Percentiles rank a stretch among this genome's conserved stretches.
Conservation (phyloP, 2,797 vertebrate genomes). For the Echiichthys vipera region DNA sequence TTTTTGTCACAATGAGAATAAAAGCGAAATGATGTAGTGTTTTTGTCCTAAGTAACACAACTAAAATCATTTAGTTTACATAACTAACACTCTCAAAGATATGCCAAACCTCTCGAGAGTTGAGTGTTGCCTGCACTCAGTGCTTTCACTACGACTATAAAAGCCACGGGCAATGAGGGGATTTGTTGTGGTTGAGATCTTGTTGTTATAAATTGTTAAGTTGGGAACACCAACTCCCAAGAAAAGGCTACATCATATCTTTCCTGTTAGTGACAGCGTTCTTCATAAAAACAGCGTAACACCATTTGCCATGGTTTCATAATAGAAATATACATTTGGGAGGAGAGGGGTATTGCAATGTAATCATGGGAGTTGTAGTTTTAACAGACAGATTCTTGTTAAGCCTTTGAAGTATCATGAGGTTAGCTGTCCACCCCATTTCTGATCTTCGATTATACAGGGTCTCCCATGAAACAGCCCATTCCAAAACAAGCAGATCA, state of each 20-base stretch:
- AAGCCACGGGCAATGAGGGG: not conserved
- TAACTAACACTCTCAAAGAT: conserved; percentile 22
- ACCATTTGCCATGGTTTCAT: conserved; percentile 10
- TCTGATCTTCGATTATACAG: not conserved
- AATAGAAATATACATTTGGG: conserved; percentile 3
- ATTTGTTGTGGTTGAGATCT: conserved; percentile 11
- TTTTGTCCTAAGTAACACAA: conserved; percentile 17
- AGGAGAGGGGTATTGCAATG: not conserved
- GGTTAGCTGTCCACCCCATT: not conserved
- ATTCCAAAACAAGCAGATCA: not conserved
- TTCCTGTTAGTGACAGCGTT: conserved; percentile 2
- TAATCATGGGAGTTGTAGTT: not conserved
- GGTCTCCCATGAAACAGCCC: not conserved
- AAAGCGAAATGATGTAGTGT: conserved; percentile 33
- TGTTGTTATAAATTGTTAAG: not conserved
- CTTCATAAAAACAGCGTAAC: conserved; percentile 4
- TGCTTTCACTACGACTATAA: conserved; percentile 11
- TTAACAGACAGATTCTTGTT: conserved; percentile 1
- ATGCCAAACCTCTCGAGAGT: not conserved
- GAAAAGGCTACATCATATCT: not conserved
- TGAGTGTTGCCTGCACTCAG: conserved; percentile 10
- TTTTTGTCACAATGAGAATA: conserved; percentile 41
- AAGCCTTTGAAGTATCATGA: not conserved
- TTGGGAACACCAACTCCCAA: not conserved
- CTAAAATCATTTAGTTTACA: conserved; percentile 24